Evolutionary conservation across 2,113 vertebrate species (phyloP).

Genomic region (Nibea coibor): DNA sequence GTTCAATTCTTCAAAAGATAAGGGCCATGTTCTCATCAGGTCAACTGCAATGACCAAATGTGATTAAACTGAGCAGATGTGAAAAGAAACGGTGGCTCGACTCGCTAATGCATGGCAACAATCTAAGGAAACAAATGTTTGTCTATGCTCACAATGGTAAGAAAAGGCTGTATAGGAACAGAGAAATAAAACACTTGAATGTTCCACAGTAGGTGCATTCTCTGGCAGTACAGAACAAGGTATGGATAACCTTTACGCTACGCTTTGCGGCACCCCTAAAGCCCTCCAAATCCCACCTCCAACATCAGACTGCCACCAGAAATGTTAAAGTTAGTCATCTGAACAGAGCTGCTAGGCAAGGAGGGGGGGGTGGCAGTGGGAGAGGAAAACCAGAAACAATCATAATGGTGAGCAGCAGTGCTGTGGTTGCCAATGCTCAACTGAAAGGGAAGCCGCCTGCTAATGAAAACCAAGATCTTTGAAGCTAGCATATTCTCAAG

Average conservation of each 20-base stretch:
- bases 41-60: constrained; percentile 45
- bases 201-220: neutral
- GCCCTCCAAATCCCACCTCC: constrained; percentile 14
- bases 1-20: constrained; percentile 61
- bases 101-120: neutral
- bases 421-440: constrained; percentile 20
- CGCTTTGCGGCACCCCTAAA: neutral
- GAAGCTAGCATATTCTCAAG: constrained; percentile 12
- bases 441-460: constrained; percentile 25
- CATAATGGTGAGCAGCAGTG: constrained; percentile 30
- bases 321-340: constrained; percentile 27
- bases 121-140: neutral
- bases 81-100: neutral
- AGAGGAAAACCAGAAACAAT: constrained; percentile 23
- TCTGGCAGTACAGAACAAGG: neutral
- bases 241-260: constrained; percentile 30
- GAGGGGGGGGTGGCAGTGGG: neutral
- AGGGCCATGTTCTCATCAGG: constrained; percentile 58
- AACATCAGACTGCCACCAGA: constrained; percentile 13
- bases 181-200: neutral
- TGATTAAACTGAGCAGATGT: neutral
- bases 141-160: neutral
- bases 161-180: neutral
- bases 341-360: neutral
- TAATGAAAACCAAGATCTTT: constrained; percentile 26